Evolutionary conservation across 2,797 vertebrate genomes (phyloP).

Genomic region (Squalus acanthias): DNA sequence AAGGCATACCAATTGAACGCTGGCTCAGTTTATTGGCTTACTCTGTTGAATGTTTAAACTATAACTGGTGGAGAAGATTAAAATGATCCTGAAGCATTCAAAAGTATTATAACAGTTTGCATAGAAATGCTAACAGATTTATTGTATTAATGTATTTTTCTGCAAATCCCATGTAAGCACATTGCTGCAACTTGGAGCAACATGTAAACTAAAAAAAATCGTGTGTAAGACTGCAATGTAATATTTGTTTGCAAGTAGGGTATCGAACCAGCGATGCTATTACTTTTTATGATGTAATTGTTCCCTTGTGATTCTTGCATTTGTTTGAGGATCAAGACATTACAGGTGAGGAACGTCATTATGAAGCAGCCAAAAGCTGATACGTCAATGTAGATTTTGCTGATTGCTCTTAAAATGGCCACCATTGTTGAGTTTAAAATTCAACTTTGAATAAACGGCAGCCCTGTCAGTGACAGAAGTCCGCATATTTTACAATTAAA

Average conservation of each 20-base stretch:
- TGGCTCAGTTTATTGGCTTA: neutral
- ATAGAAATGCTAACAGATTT: neutral
- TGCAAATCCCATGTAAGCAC: neutral
- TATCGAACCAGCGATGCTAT: neutral
- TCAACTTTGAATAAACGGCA: neutral
- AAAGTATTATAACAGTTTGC: neutral
- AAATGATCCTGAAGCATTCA: neutral
- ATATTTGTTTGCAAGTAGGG: neutral
- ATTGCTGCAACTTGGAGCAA: neutral
- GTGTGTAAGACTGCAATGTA: neutral
- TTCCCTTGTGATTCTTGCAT: neutral
- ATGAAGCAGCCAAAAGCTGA: neutral
- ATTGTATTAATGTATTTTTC: neutral
- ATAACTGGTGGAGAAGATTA: neutral
- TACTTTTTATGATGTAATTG: neutral
- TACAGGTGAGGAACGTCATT: neutral
- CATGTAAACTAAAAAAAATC: neutral
- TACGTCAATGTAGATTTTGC: neutral
- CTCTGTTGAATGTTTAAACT: neutral
- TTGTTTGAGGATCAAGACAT: neutral
- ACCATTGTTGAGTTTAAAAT: neutral
- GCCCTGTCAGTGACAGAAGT: neutral
- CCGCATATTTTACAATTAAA: neutral
- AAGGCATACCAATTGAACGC: neutral
- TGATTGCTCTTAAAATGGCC: neutral